Evolutionary conservation across 2,797 vertebrate genomes (phyloP), one percentile per base, ranked within the genome.

Genomic region (Cercopithecus diana): DNA sequence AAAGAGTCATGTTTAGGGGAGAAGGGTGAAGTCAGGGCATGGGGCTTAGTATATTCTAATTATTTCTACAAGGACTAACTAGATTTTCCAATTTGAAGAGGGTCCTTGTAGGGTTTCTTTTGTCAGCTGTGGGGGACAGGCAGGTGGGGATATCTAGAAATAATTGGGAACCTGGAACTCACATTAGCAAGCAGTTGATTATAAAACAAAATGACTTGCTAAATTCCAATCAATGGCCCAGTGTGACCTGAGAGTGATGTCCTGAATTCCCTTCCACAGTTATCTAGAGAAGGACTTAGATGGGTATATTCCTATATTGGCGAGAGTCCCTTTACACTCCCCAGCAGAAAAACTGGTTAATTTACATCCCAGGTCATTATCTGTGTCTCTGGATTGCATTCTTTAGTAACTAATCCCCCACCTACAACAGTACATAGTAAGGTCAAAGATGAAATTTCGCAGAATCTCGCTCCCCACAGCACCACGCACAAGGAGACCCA

Each of bases 341-440:
- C n/a, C 57, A 81, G 28, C 30, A 92, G 87, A 50, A 92, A 92
- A 90, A 93, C 30, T 73, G 90, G 82, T 75, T 93, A 33, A 75
- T 88, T 80, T n/a, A 89, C 76, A 67, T 19, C 50, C 48, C 79
- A 43, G 52, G 19, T 73, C 84, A 93, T 50, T 39, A 36, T n/a
- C 50, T 55, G 5, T 50, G 70, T 36, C 72, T 52, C 41, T 45
- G 48, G 70, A 64, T 45, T 90, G 43, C 50, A n/a, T 36, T 48
- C 43, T 11, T 45, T 36, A 41, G 55, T 52, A 77, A 81, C 48
- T 17, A 76, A 55, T 57, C 41, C 50, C 50, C 90, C 41, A 89
- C 28, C 75, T 33, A 19, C n/a, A 39, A 43, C 64, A 55, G 13
- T 14, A 28, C 5, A 67, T 0, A 50, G 61, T 36, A 77, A 86